phyloP scores from a whole-genome alignment of 2,113 vertebrate genomes.

The Equus przewalskii region DNA sequence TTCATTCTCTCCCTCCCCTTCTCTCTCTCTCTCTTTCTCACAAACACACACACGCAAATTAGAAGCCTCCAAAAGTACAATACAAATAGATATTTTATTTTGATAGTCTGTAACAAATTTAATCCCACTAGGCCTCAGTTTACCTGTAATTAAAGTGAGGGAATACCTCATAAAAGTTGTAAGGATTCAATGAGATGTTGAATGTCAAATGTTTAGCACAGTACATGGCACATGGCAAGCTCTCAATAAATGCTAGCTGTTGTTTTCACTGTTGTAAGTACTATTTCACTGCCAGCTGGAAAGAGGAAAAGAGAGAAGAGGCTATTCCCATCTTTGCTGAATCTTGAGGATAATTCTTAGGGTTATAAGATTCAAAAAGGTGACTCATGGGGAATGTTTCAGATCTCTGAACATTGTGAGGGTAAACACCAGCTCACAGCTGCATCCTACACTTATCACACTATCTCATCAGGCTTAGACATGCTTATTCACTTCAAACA shows the following conservation, averaged over 20 bases:
- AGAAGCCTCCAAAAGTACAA: slow-evolving; percentile 39
- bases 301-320: neutral
- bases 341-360: slow-evolving; percentile 17
- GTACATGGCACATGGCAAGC: neutral
- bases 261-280: slow-evolving; percentile 9
- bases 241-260: slow-evolving; percentile 15
- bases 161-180: neutral
- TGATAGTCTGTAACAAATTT: neutral
- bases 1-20: neutral
- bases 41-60: neutral
- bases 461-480: neutral
- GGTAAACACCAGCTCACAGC: slow-evolving; percentile 22
- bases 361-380: slow-evolving; percentile 22
- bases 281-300: neutral
- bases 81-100: neutral
- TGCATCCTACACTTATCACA: neutral
- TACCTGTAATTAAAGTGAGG: slow-evolving; percentile 11
- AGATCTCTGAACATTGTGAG: neutral
- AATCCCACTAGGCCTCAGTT: neutral
- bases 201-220: neutral
- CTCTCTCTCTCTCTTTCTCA: neutral
- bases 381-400: slow-evolving; percentile 30
- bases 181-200: neutral
- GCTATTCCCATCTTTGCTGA: neutral
- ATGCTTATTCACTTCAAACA: slow-evolving; percentile 45